A percentile compares a stretch with the other conserved stretches of the same genome.
phyloP scores from a whole-genome alignment of 2,888 invertebrate genomes.

The Pyrocoelia pectoralis region DNA sequence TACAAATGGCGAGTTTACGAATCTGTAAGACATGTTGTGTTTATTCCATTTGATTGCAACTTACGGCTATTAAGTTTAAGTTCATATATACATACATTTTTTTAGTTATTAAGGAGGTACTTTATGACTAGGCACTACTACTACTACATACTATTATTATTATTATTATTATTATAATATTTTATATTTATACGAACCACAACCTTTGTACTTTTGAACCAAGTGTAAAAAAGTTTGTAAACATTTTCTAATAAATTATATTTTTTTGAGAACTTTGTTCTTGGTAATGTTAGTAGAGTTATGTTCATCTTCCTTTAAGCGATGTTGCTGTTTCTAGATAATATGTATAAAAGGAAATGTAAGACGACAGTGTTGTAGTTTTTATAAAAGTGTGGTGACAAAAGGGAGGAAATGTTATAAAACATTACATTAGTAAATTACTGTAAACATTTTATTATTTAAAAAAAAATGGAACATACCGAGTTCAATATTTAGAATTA shows the following conservation, averaged over 20 bases:
- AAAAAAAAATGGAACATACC: too few relatives aligned
- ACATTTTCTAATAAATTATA: slow-evolving; percentile 12
- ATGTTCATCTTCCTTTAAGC: too few relatives aligned
- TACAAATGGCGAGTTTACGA: neutral
- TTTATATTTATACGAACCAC: neutral
- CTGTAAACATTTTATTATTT: too few relatives aligned
- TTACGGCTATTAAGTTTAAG: neutral
- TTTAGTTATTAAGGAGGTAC: neutral
- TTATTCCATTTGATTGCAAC: neutral
- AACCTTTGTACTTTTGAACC: slow-evolving; percentile 5
- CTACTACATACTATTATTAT: neutral
- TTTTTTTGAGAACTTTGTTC: neutral
- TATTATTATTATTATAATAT: neutral
- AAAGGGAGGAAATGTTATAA: too few relatives aligned
- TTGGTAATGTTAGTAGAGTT: too few relatives aligned
- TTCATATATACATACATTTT: neutral
- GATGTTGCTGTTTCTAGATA: too few relatives aligned
- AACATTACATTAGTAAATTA: too few relatives aligned
- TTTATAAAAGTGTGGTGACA: too few relatives aligned
- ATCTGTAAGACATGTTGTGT: neutral
- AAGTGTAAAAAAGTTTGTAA: slow-evolving; percentile 7
- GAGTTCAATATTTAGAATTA: too few relatives aligned
- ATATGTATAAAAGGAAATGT: too few relatives aligned
- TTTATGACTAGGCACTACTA: too few relatives aligned
- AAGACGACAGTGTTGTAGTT: too few relatives aligned